Conservation (phyloP, 1,140 invertebrate species). For the Liolophura sinensis region DNA sequence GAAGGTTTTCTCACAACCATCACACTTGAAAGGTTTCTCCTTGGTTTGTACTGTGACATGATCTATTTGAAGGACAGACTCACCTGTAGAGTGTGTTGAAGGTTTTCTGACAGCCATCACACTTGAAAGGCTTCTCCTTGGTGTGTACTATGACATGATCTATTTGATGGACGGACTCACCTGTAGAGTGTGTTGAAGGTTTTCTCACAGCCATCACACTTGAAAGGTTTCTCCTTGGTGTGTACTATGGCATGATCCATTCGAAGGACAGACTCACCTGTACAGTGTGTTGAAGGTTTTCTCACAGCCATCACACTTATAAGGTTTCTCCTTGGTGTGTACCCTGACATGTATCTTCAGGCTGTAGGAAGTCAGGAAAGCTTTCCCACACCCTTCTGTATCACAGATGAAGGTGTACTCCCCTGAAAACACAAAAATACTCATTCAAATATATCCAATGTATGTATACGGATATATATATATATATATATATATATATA, state of each 20-base stretch:
- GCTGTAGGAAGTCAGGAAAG: conserved; percentile 91
- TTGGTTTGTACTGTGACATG: too few species aligned
- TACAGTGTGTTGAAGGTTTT: too few species aligned
- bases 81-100: conserved; percentile 91
- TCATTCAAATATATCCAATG: conserved; percentile 5
- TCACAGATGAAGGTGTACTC: conserved; percentile 93
- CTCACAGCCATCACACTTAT: conserved; percentile 47
- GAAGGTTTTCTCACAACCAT: conserved; percentile 87
- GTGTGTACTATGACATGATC: conserved; percentile 94
- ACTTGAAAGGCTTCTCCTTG: conserved; percentile 88
- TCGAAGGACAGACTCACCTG: too few species aligned
- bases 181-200: too few species aligned
- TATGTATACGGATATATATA: too few species aligned
- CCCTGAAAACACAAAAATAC: conserved; percentile 66
- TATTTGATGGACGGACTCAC: conserved; percentile 71
- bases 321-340: conserved; percentile 93
- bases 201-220: too few species aligned
- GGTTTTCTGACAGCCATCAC: conserved; percentile 83
- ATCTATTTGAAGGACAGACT: neutral
- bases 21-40: conserved; percentile 67
- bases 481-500: too few species aligned
- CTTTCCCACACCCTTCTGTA: conserved; percentile 85
- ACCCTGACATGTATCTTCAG: conserved; percentile 93
- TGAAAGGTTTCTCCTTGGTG: too few species aligned
- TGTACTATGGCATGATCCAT: too few species aligned